Base-by-base conservation (phyloP, 1,140 invertebrate genomes). In the Sycophila sp. region DNA sequence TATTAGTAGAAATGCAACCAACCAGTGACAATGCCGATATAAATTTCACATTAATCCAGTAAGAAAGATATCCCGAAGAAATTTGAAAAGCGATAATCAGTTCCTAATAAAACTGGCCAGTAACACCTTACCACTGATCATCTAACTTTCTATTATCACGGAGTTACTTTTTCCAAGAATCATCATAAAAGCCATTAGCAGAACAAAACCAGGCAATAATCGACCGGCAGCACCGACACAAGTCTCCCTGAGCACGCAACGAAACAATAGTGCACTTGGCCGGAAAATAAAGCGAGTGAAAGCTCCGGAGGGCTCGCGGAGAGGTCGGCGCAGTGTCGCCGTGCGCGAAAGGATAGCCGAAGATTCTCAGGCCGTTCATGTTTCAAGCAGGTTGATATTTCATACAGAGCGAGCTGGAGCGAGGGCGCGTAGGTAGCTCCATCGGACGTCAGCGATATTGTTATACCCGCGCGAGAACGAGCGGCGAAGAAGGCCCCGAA, bases 381-480 rank as follows among this genome's bases (percentile, higher is more conserved):
- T 86, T 86, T 86, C 85, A 85, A 74, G 80, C 80, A 85, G 83
- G 81, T 86, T 86, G 85, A 86, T 86, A 86, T 86, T 86, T 84
- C 85, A 86, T 86, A 86, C 84, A 85, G 47, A 83, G 76, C 70
- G 75, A 70, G 77, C 13, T 22, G 17, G 38, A 15, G 38, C 7
- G 45, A 51, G 55, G 34, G 36, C 51, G 63, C n/a, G 36, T 64
- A 34, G 17, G 28, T 49, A 63, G 19, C 17, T 13, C 47, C 24
- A 30, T 13, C 30, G 32, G 30, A 56, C 26, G 67, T 62, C 79
- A 81, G 77, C 80, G 82, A 84, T 79, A 83, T 83, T 79, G 78
- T 80, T 80, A 70, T 69, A 70, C 47, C 3, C 56, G 40, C 40
- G 15, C 11, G 40, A 4, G 15, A 22, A 11, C 53, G 19, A 24